Percentiles rank a stretch among this genome's conserved stretches.
phyloP scores from a whole-genome alignment of 2,797 vertebrate species.

The Crenuchus spilurus region DNA sequence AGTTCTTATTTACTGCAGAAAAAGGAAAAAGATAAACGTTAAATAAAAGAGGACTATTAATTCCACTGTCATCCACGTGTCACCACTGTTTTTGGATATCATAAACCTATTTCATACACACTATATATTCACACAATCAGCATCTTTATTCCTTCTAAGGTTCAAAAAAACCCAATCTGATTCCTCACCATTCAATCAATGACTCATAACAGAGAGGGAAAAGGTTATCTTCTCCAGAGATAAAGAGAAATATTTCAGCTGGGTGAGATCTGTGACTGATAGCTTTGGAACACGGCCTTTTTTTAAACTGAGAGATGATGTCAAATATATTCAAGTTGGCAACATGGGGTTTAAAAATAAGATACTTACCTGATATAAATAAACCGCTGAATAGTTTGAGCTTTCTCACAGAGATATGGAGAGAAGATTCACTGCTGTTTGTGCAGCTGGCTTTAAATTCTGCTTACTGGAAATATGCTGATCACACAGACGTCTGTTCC shows the following conservation, averaged over 20 bases:
- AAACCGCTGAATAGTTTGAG: neutral
- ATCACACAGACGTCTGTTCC: constrained; percentile 20
- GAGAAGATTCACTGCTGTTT: constrained; percentile 9
- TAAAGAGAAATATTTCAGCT: neutral
- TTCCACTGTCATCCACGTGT: too few relatives aligned
- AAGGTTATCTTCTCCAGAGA: neutral
- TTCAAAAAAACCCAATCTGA: neutral
- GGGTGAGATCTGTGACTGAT: neutral
- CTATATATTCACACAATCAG: neutral
- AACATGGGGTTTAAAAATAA: neutral
- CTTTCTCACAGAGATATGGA: neutral
- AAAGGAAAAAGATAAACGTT: too few relatives aligned
- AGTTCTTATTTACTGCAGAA: too few relatives aligned
- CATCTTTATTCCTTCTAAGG: neutral
- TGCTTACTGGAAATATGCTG: constrained; percentile 36
- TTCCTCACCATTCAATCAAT: neutral
- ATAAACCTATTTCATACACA: neutral
- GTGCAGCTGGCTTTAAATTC: constrained; percentile 7
- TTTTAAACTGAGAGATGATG: constrained; percentile 1
- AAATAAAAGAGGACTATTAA: too few relatives aligned
- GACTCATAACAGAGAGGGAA: too few relatives aligned
- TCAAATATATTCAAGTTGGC: neutral
- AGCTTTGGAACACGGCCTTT: neutral
- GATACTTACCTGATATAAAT: neutral
- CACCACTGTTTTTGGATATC: too few relatives aligned